A percentile compares a stretch with the other conserved stretches of the same genome.
Conservation (phyloP, 2,888 invertebrate species). For the Agriopis leucophaearia region DNA sequence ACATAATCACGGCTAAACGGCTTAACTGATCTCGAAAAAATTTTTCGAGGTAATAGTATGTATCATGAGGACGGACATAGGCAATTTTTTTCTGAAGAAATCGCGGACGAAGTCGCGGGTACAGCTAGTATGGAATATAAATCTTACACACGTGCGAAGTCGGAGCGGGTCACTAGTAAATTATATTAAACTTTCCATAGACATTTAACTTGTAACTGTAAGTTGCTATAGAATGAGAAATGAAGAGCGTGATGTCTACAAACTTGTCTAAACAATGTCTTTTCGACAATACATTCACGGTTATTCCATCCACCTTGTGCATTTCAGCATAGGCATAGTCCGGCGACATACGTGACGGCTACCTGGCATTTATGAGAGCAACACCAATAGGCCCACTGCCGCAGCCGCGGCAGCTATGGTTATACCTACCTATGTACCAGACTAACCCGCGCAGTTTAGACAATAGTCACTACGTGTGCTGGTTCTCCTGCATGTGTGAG, state of each 20-base stretch:
- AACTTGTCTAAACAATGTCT: neutral
- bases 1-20: too few relatives aligned
- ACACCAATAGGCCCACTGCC: slow-evolving; percentile 26
- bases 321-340: neutral
- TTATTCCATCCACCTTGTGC: slow-evolving; percentile 1
- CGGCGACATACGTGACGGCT: slow-evolving; percentile 28
- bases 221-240: neutral
- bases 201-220: too few relatives aligned
- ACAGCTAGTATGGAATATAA: too few relatives aligned
- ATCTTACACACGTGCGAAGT: too few relatives aligned
- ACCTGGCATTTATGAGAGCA: slow-evolving; percentile 34
- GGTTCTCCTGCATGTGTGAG: slow-evolving; percentile 43
- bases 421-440: slow-evolving; percentile 30
- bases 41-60: too few relatives aligned
- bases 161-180: too few relatives aligned
- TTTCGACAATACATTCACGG: slow-evolving; percentile 6
- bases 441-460: slow-evolving; percentile 27
- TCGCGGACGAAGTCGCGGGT: too few relatives aligned
- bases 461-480: slow-evolving; percentile 25
- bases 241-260: neutral
- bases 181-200: too few relatives aligned
- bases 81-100: too few relatives aligned
- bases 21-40: too few relatives aligned
- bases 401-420: slow-evolving; percentile 18
- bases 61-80: too few relatives aligned